Evolutionary conservation across 2,888 invertebrate species (phyloP).

Genomic region (Nemotelus nigrinus): DNA sequence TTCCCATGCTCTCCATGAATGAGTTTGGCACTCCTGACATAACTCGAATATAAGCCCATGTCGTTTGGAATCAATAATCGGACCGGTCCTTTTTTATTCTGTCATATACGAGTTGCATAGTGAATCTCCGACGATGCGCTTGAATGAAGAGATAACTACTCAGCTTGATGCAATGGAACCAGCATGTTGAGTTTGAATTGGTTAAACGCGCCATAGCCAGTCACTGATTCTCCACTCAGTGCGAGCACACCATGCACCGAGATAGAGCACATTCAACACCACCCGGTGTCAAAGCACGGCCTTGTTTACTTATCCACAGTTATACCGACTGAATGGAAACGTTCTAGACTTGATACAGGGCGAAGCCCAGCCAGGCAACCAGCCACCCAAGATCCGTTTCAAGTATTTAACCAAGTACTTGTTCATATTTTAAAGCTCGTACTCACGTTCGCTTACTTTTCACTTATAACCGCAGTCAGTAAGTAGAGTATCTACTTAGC

Average conservation of each 20-base stretch:
- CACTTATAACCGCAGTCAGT: no score
- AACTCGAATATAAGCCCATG: background rate
- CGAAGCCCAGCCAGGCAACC: no score
- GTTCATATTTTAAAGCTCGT: slow-evolving; percentile 9
- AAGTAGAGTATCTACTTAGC: no score
- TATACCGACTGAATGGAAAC: no score
- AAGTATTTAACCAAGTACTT: background rate
- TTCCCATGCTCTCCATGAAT: no score
- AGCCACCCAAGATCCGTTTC: no score
- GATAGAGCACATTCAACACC: background rate
- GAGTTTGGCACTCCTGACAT: no score
- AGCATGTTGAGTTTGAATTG: background rate
- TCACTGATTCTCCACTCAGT: no score
- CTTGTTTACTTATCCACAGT: background rate
- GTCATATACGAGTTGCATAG: no score
- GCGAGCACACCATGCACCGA: no score
- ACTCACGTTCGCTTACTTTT: background rate
- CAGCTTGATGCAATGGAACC: background rate
- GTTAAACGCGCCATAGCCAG: no score
- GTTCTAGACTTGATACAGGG: no score
- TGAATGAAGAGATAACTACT: background rate
- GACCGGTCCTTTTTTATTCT: background rate
- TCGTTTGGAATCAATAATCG: slow-evolving; percentile 4
- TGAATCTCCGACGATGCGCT: background rate
- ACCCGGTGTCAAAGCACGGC: background rate